These are phyloP conservation scores for Podocnemis expansa DNA, from an alignment of 2,113 vertebrate genomes.

Conservation along the genomic window DNA sequence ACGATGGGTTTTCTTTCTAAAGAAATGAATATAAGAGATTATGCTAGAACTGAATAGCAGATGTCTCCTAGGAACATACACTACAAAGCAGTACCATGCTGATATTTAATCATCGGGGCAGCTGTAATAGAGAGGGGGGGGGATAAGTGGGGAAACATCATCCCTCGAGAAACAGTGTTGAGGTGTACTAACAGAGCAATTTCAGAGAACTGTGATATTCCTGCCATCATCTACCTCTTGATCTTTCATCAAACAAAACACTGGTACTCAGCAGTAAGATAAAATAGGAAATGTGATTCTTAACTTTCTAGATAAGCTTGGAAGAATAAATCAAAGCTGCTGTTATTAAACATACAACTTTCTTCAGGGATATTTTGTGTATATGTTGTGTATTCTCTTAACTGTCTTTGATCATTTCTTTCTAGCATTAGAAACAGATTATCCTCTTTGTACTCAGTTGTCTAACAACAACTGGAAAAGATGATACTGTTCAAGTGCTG, in stretches of 20 bases:
- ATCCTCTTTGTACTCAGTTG: constrained; percentile 25
- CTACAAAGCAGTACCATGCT: constrained; percentile 70
- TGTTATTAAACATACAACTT: constrained; percentile 65
- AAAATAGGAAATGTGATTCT: constrained; percentile 71
- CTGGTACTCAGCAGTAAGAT: constrained; percentile 64
- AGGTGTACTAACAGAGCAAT: constrained; percentile 59
- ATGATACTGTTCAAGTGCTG: constrained; percentile 24
- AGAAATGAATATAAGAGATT: constrained; percentile 80
- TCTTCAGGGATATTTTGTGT: constrained; percentile 74
- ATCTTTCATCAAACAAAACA: constrained; percentile 63
- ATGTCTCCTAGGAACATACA: constrained; percentile 72
- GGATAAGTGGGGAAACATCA: constrained; percentile 45
- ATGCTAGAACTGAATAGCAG: constrained; percentile 75
- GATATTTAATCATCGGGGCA: constrained; percentile 81
- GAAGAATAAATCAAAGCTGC: constrained; percentile 71
- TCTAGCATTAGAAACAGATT: constrained; percentile 64
- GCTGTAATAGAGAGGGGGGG: constrained; percentile 68
- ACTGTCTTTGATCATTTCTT: constrained; percentile 72
- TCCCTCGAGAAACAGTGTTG: constrained; percentile 59
- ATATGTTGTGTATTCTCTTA: constrained; percentile 71
- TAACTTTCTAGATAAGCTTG: constrained; percentile 73
- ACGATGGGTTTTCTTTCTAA: constrained; percentile 77
- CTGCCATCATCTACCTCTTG: constrained; percentile 62
- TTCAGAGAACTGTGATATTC: constrained; percentile 49
- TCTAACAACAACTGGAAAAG: constrained; percentile 29